Percentiles rank a stretch among this genome's conserved stretches.
These are phyloP conservation scores for Linnaemya tessellans DNA, from an alignment of 2,888 invertebrate species.

Conservation along the genomic window DNA sequence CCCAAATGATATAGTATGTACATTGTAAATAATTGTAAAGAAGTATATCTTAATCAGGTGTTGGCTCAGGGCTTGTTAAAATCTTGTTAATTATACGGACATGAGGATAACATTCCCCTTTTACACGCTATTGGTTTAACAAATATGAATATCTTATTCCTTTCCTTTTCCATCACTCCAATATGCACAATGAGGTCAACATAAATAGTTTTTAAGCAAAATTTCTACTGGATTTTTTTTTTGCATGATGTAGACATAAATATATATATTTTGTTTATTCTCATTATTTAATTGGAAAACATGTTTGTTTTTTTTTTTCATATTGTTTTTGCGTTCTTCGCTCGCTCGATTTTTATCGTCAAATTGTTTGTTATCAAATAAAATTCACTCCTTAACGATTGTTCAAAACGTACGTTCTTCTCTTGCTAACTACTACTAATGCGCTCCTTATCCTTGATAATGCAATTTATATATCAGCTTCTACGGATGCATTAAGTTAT, in stretches of 20 bases:
- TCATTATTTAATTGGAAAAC: constrained; percentile 56
- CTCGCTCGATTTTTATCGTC: constrained; percentile 35
- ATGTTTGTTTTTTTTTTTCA: constrained; percentile 67
- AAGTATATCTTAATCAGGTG: constrained; percentile 36
- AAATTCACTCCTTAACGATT: constrained; percentile 45
- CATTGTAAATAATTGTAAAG: constrained; percentile 20
- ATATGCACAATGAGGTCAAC: background rate
- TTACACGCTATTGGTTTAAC: constrained; percentile 17
- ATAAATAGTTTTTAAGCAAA: constrained; percentile 16
- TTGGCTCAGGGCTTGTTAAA: constrained; percentile 40
- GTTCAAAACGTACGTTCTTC: constrained; percentile 40
- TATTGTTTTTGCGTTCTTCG: constrained; percentile 35
- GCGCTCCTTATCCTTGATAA: constrained; percentile 39
- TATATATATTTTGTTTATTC: constrained; percentile 7
- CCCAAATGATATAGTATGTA: background rate
- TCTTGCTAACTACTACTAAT: constrained; percentile 61
- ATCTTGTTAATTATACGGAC: background rate
- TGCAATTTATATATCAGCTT: constrained; percentile 75
- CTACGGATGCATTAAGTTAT: constrained; percentile 82
- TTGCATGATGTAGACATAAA: background rate
- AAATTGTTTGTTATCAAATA: constrained; percentile 25
- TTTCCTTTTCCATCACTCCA: background rate
- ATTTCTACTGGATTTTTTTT: background rate
- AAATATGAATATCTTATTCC: background rate
- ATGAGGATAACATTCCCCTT: background rate